Percentiles rank a stretch among this genome's conserved stretches.
phyloP scores from a whole-genome alignment of 2,113 vertebrate genomes.

The Trachemys scripta region DNA sequence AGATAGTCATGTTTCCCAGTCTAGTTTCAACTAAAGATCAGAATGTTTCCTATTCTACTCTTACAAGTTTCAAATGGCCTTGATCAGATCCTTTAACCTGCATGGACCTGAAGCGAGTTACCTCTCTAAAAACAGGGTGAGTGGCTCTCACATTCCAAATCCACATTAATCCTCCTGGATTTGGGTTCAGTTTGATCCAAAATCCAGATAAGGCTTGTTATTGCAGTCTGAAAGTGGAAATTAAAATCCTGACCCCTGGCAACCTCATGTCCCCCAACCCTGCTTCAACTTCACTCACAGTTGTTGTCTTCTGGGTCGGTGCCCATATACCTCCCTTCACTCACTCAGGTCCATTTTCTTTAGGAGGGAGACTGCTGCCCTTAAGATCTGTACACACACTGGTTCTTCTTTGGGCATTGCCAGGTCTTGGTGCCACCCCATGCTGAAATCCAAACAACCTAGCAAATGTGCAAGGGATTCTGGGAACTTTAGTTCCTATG shows the following conservation, averaged over 20 bases:
- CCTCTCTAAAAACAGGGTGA: background rate
- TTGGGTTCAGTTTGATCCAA: background rate
- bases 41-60: background rate
- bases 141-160: too few relatives aligned
- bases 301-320: background rate
- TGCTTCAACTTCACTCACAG: background rate
- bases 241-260: background rate
- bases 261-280: background rate
- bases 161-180: background rate
- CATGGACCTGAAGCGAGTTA: conserved; percentile 16
- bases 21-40: background rate
- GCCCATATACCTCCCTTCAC: background rate
- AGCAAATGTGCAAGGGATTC: background rate
- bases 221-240: background rate
- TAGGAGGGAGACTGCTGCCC: background rate
- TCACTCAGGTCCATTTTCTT: background rate
- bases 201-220: background rate
- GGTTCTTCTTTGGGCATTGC: background rate
- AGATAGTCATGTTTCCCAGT: background rate
- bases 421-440: background rate
- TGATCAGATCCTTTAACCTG: background rate
- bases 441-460: background rate
- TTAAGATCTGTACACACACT: background rate
- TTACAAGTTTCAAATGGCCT: conserved; percentile 32
- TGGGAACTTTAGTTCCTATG: background rate